Evolutionary conservation across 2,113 vertebrate species (phyloP).

Genomic region (Caloenas nicobarica): DNA sequence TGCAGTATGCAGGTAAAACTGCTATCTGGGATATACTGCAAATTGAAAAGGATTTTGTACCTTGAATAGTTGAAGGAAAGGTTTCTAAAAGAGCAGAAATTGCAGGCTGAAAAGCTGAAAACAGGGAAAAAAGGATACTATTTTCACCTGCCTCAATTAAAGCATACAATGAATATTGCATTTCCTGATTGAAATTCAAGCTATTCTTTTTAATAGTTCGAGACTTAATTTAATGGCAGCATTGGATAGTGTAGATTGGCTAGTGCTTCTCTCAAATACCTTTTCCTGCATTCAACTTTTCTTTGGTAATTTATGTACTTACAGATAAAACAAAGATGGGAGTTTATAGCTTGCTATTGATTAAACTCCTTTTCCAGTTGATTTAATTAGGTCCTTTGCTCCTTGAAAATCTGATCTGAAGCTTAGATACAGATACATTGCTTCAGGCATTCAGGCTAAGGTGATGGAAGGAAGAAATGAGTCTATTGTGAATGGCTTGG

Average conservation of each 20-base stretch:
- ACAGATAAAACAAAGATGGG: conserved; percentile 40
- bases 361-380: conserved; percentile 45
- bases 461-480: conserved; percentile 21
- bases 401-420: conserved; percentile 46
- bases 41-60: neutral
- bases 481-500: neutral
- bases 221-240: conserved; percentile 12
- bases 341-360: conserved; percentile 49
- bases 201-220: neutral
- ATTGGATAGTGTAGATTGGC: neutral
- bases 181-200: conserved; percentile 33
- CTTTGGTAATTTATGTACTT: conserved; percentile 46
- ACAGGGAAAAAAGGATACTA: neutral
- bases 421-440: neutral
- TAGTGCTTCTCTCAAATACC: neutral
- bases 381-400: conserved; percentile 62
- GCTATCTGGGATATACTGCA: neutral
- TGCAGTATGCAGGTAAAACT: neutral
- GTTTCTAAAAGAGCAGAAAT: neutral
- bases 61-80: neutral
- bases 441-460: conserved; percentile 33
- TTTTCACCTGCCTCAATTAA: conserved; percentile 20
- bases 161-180: neutral
- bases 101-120: neutral
- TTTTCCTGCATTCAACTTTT: conserved; percentile 1